Base-by-base conservation (phyloP, 2,113 vertebrate genomes). In the Oncorhynchus keta region DNA sequence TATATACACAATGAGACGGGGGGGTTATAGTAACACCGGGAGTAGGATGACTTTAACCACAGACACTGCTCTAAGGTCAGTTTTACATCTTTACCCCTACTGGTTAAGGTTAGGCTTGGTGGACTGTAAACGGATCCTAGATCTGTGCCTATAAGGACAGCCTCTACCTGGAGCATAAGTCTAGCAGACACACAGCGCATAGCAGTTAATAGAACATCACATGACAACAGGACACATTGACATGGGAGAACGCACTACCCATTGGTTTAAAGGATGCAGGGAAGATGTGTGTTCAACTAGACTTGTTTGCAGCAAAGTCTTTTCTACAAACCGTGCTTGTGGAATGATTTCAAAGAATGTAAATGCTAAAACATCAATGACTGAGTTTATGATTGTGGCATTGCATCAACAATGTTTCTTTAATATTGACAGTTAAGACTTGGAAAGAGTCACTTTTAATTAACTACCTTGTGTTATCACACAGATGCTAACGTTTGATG, bases 111-210 rank as follows among this genome's bases (percentile, higher is more conserved):
- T 28, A 35, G 67, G 32, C 9, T 68, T 35, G 13, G 32, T 32
- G 16, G 67, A 81, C 74, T 74, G 74, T 80, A 84, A 86, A 70
- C 14, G 39, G 59, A 80, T 64, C 83, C 80, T 84, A 79, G 48
- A 14, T 86, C 79, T 68, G 22, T 66, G 11, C 35, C 61, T 26
- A 16, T 55, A 66, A 49, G 62, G 7, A 62, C 75, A 76, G 80
- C 76, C 74, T 81, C 79, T 78, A 82, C 70, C 77, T 72, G 73
- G 75, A 81, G 72, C 73, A 74, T 84, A 77, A 79, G 74, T 69
- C 84, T 86, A 86, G 80, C 84, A 87, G 81, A 93, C 84, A 92
- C 83, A 94, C 93, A 93, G 93, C 92, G 94, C 92, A 91, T 88
- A 86, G 91, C 90, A 89, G 89, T 87, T 86, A 84, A 85, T 75